A percentile compares a stretch with the other conserved stretches of the same genome.
These are phyloP conservation scores for Goniozus legneri DNA, from an alignment of 1,140 invertebrate genomes.

Conservation along the genomic window DNA sequence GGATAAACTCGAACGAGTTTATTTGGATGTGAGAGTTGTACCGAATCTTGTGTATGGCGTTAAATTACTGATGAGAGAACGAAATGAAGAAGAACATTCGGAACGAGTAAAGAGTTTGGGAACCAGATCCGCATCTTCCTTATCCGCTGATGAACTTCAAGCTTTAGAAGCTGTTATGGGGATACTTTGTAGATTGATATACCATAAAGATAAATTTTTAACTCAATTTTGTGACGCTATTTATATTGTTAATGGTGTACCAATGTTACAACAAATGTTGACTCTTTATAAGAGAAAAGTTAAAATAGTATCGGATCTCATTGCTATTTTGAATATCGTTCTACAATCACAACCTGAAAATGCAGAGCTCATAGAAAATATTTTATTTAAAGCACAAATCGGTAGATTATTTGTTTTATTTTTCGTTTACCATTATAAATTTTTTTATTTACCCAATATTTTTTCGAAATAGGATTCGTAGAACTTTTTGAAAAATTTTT, in stretches of 20 bases:
- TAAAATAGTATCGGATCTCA: slow-evolving; percentile 62
- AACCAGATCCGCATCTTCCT: slow-evolving; percentile 50
- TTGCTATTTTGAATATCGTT: slow-evolving; percentile 72
- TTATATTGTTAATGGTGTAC: slow-evolving; percentile 60
- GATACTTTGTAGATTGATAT: slow-evolving; percentile 68
- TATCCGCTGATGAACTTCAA: slow-evolving; percentile 60
- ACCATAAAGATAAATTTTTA: slow-evolving; percentile 67
- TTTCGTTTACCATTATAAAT: neutral
- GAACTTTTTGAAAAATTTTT: slow-evolving; percentile 62
- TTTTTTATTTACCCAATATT: too few species aligned
- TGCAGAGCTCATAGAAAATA: slow-evolving; percentile 68
- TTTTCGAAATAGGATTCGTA: slow-evolving; percentile 12
- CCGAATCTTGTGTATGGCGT: slow-evolving; percentile 74
- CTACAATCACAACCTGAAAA: slow-evolving; percentile 71
- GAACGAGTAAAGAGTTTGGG: slow-evolving; percentile 33
- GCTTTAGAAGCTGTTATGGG: slow-evolving; percentile 66
- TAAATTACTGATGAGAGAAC: slow-evolving; percentile 58
- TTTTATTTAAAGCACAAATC: slow-evolving; percentile 46
- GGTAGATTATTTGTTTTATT: neutral
- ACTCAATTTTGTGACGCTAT: slow-evolving; percentile 75
- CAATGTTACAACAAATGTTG: slow-evolving; percentile 46
- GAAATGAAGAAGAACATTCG: slow-evolving; percentile 14
- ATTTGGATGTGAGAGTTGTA: slow-evolving; percentile 70
- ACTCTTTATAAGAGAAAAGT: slow-evolving; percentile 60
- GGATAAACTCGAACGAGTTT: slow-evolving; percentile 63